Evolutionary conservation across 1,140 invertebrate genomes (phyloP).

Genomic region (Leptopilina clavipes): DNA sequence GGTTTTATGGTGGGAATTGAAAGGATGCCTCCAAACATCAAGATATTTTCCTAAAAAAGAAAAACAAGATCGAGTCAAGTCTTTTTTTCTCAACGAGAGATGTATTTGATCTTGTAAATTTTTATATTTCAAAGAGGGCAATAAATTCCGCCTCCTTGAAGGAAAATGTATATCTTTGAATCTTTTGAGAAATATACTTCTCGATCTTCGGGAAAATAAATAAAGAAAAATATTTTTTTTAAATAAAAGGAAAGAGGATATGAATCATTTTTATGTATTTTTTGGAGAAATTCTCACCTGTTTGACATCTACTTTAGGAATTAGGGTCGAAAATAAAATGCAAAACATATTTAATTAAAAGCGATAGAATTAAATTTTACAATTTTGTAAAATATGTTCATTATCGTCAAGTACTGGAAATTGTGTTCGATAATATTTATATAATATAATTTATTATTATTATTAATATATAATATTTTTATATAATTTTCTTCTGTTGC

Average conservation of each 20-base stretch:
- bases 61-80: too few species aligned
- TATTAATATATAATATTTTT: too few species aligned
- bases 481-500: not conserved
- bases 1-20: too few species aligned
- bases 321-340: not conserved
- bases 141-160: not conserved
- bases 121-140: not conserved
- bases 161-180: not conserved
- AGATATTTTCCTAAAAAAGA: too few species aligned
- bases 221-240: not conserved
- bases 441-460: too few species aligned
- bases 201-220: not conserved
- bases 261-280: not conserved
- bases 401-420: not conserved
- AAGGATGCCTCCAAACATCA: too few species aligned
- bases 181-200: slow-evolving; percentile 14
- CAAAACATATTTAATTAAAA: not conserved
- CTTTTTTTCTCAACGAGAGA: not conserved
- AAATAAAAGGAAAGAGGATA: too few species aligned
- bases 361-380: not conserved
- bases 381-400: not conserved
- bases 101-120: not conserved
- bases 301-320: not conserved
- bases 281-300: not conserved
- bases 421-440: too few species aligned